Evolutionary conservation across 2,797 vertebrate species (phyloP).

Genomic region (Trematomus bernacchii): DNA sequence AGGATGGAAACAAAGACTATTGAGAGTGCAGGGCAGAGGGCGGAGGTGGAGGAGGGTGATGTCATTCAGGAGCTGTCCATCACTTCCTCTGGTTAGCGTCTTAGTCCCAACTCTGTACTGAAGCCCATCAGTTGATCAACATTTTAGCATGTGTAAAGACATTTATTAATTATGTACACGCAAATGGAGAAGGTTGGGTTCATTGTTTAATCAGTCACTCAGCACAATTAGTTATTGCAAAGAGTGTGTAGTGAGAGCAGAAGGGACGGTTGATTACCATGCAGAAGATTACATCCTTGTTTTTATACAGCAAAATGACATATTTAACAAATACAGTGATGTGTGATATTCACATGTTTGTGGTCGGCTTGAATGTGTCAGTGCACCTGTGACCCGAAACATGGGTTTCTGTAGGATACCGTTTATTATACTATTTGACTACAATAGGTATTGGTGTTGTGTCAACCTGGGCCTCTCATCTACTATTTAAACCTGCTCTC

Average conservation of each 20-base stretch:
- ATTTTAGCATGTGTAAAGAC: too few species aligned
- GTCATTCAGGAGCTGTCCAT: conserved; percentile 12
- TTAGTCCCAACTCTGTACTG: background rate
- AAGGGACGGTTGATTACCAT: background rate
- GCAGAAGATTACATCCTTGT: background rate
- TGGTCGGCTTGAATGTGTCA: background rate
- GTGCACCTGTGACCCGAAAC: background rate
- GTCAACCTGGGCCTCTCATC: background rate
- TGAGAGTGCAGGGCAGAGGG: conserved; percentile 38
- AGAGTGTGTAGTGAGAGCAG: background rate
- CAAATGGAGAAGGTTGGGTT: too few species aligned
- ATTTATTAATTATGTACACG: background rate
- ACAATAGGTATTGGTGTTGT: background rate
- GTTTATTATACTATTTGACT: too few species aligned
- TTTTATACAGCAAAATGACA: background rate
- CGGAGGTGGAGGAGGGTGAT: conserved; percentile 32
- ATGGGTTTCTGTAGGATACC: background rate
- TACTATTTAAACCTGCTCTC: background rate
- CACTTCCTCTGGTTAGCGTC: conserved; percentile 9
- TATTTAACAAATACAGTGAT: background rate
- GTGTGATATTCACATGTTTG: background rate
- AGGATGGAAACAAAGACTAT: conserved; percentile 62
- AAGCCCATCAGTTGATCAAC: background rate
- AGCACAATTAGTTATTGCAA: background rate
- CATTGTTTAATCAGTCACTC: background rate